Base-by-base conservation (phyloP, 2,888 invertebrate genomes). In the Ernsta delagoae region DNA sequence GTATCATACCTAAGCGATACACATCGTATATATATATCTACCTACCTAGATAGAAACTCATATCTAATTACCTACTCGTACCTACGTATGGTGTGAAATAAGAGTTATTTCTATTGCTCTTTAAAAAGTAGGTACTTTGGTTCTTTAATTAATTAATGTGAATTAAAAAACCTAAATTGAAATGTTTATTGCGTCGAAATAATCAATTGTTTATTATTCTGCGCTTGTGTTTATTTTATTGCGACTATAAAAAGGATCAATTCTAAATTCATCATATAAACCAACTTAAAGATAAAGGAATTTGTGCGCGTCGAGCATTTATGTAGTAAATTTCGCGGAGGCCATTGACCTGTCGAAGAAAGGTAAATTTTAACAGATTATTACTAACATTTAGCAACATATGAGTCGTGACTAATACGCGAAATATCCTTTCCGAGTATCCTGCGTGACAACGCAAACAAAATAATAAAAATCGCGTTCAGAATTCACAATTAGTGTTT, bases 401-500 rank as follows among this genome's bases (percentile, higher is more conserved):
- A 80, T 75, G 77, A 77, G 77, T 74, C 79, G 84, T 92, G 91
- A 92, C 86, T 90, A 90, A 91, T 83, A 79, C 83, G 73, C 79
- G 78, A 89, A 91, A 88, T 85, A 89, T 87, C 83, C 81, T 80
- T 92, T 92, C 92, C 84, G 82, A 85, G 92, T 88, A 92, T 83
- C 83, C 80, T 81, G 81, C 84, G 83, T 86, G 85, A 88, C 85
- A 87, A 82, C 83, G 85, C 87, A 86, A 86, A 82, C 86, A 87
- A 87, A 88, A 88, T 86, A 86, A 85, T 83, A 87, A 88, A 85
- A 83, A 80, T 78, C 86, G 83, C 81, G 81, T 69, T 72, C 80
- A 77, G 92, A 89, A 92, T 92, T 78, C 77, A 77, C 83, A 91
- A 92, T 87, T 81, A 79, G 79, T 76, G 73, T 77, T 77, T 80